Evolutionary conservation across 1,140 invertebrate species (phyloP).

Genomic region (Campoletis sonorensis): DNA sequence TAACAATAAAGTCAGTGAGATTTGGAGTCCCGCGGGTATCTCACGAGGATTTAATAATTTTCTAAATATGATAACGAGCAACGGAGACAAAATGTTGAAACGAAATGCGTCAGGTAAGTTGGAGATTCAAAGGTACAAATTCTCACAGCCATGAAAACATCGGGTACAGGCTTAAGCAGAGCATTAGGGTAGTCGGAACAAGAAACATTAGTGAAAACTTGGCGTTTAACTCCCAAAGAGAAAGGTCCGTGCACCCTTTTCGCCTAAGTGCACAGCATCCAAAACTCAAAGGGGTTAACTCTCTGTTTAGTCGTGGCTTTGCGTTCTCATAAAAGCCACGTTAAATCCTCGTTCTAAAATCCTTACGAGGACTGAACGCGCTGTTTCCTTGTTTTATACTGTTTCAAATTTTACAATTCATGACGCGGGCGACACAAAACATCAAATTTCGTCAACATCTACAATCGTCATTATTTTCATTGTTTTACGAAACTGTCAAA

Average conservation of each 20-base stretch:
- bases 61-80: no score
- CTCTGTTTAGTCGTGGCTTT: conserved; percentile 35
- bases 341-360: conserved; percentile 47
- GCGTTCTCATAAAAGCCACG: conserved; percentile 38
- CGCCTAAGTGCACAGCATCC: conserved; percentile 23
- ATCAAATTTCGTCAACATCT: neutral
- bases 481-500: neutral
- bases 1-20: neutral
- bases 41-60: conserved; percentile 24
- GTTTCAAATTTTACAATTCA: neutral
- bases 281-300: conserved; percentile 35
- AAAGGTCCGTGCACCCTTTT: conserved; percentile 55
- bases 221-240: conserved; percentile 61
- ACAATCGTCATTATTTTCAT: neutral
- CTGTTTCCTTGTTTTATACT: conserved; percentile 11
- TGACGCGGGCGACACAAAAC: neutral
- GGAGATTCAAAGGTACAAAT: conserved; percentile 11
- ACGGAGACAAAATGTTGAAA: no score
- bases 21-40: conserved; percentile 11
- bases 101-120: conserved; percentile 13
- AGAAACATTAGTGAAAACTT: conserved; percentile 76
- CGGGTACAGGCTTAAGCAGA: conserved; percentile 62
- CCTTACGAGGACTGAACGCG: conserved; percentile 36
- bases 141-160: neutral
- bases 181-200: conserved; percentile 70